Evolutionary conservation across 2,888 invertebrate genomes (phyloP), one percentile per base, ranked within the genome.

Genomic region (Horisme vitalbata): DNA sequence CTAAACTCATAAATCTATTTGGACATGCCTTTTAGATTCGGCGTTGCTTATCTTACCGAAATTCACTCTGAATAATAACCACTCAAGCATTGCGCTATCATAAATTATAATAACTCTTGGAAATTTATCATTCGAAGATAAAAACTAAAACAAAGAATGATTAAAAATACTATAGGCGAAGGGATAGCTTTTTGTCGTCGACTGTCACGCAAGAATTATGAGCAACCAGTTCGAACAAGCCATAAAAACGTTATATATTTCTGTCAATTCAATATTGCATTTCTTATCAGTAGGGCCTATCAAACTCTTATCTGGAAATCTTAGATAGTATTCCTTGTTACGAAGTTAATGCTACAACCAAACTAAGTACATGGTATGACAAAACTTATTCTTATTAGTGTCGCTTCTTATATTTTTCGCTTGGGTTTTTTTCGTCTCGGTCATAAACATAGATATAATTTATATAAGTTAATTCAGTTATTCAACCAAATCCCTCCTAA

Each of bases 281-380:
- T 51, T 44, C 57, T 65, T 81, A 80, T 83, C 81, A 61, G 34
- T 26, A 23, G 6, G 0, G n/a, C n/a, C n/a, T 43, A 38, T 43
- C 30, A 28, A 12, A 32, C 21, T 45, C 49, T 69, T 83, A 83
- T 83, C 83, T 66, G 55, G 63, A 76, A 82, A 86, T 83, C 83
- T 77, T 76, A 65, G 61, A 78, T 66, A 70, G 63, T 75, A 77
- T 75, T 74, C 69, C 75, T 71, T 83, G 83, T 83, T 78, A 75
- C 75, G 68, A 74, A n/a, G 62, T 55, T 60, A 70, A 63, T 66
- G 75, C 77, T 81, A 80, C 82, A 79, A 69, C 59, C 63, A 50
- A 5, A 1, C 11, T 3, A 65, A 70, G 63, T 62, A 74, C 72
- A 69, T 70, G 71, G 66, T 66, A 59, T 59, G 55, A 67, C 63